A percentile compares a stretch with the other conserved stretches of the same genome.
These are phyloP conservation scores for Leiothrix lutea DNA, from an alignment of 2,113 vertebrate species.

Conservation along the genomic window DNA sequence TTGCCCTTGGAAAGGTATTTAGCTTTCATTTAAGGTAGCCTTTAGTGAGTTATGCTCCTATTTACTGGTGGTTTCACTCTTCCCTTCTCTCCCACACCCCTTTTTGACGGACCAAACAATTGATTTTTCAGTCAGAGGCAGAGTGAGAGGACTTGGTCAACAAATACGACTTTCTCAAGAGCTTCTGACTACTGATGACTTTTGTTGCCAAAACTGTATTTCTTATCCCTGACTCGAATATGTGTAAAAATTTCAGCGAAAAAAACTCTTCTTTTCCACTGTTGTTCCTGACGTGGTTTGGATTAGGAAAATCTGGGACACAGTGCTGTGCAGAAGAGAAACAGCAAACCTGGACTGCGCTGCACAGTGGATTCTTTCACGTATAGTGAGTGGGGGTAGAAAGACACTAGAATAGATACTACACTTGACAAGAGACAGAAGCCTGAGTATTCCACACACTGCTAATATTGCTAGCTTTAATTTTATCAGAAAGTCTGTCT, in stretches of 20 bases:
- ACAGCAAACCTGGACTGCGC: background rate
- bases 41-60: background rate
- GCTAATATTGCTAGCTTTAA: background rate
- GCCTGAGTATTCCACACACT: background rate
- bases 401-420: background rate
- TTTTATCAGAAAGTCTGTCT: background rate
- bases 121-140: background rate
- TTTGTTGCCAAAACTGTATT: background rate
- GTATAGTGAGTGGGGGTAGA: background rate
- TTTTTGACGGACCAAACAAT: background rate
- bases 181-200: background rate
- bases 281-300: background rate
- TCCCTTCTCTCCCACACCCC: background rate
- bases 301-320: background rate
- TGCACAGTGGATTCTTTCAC: background rate
- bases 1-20: background rate
- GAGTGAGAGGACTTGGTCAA: background rate
- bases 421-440: background rate
- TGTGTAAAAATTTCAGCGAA: background rate
- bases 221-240: background rate
- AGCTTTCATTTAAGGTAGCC: background rate
- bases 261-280: background rate
- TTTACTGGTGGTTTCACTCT: background rate
- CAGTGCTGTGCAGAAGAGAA: background rate
- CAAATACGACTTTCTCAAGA: accelerated